phyloP scores from a whole-genome alignment of 2,797 vertebrate species.

The Bradypus variegatus region DNA sequence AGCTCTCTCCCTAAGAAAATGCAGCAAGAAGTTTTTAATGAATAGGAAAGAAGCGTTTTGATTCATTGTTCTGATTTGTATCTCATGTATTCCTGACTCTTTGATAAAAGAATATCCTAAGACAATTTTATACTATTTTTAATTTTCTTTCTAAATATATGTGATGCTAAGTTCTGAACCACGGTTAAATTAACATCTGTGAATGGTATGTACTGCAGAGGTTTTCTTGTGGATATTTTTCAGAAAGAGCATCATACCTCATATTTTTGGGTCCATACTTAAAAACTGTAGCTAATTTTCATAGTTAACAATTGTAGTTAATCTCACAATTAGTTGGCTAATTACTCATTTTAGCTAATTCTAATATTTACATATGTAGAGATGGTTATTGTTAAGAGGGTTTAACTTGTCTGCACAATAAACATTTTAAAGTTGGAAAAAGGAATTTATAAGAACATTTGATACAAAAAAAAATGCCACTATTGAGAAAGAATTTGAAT shows the following conservation, averaged over 20 bases:
- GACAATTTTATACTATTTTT: background rate
- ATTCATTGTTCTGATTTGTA: background rate
- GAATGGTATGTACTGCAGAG: background rate
- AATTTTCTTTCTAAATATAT: conserved; percentile 28
- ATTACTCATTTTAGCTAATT: background rate
- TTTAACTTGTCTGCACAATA: background rate
- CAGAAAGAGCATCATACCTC: background rate
- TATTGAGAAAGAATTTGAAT: background rate
- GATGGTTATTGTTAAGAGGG: background rate
- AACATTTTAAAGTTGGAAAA: background rate
- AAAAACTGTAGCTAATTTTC: conserved; percentile 18
- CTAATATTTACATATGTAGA: background rate
- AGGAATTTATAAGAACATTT: background rate
- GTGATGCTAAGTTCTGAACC: background rate
- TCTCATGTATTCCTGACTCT: background rate
- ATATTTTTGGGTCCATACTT: background rate
- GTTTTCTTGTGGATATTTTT: background rate
- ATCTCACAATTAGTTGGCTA: conserved; percentile 34
- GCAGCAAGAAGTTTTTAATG: background rate
- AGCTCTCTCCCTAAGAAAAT: background rate
- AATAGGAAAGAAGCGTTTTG: conserved; percentile 19
- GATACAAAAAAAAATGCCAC: background rate
- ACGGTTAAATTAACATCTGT: background rate
- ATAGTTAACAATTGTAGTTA: conserved; percentile 24
- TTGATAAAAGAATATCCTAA: background rate